Percentiles rank a stretch among this genome's conserved stretches.
phyloP scores from a whole-genome alignment of 1,140 invertebrate genomes.

The Caenorhabditis brenneri region DNA sequence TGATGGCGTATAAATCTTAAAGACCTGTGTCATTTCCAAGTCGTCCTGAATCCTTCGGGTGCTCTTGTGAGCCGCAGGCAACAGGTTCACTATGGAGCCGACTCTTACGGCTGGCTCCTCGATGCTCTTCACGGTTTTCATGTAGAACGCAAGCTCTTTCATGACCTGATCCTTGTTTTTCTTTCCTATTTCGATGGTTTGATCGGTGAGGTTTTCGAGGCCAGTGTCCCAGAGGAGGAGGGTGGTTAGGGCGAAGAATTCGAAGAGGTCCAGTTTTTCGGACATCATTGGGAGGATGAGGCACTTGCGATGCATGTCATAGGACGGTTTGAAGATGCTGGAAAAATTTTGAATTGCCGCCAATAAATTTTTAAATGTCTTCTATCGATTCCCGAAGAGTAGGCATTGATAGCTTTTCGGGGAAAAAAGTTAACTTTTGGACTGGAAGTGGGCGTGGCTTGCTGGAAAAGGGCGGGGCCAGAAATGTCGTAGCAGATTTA shows the following conservation, averaged over 20 bases:
- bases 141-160: slow-evolving; percentile 31
- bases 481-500: no score
- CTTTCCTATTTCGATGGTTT: neutral
- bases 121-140: slow-evolving; percentile 32
- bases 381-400: no score
- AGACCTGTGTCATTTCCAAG: slow-evolving; percentile 30
- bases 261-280: neutral
- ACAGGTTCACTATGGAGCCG: neutral
- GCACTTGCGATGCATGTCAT: no score
- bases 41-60: slow-evolving; percentile 36
- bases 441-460: no score
- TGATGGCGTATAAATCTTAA: slow-evolving; percentile 11
- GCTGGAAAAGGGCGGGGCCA: no score
- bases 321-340: neutral
- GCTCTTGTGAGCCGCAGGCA: neutral
- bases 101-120: neutral
- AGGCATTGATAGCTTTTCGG: no score
- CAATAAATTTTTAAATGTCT: no score
- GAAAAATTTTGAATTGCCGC: neutral
- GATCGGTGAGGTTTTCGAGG: neutral
- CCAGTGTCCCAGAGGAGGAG: neutral
- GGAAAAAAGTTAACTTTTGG: no score
- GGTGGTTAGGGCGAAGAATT: neutral
- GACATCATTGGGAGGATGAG: neutral
- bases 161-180: neutral